Conservation (phyloP, 2,888 invertebrate species). For the Andrena bicolor region DNA sequence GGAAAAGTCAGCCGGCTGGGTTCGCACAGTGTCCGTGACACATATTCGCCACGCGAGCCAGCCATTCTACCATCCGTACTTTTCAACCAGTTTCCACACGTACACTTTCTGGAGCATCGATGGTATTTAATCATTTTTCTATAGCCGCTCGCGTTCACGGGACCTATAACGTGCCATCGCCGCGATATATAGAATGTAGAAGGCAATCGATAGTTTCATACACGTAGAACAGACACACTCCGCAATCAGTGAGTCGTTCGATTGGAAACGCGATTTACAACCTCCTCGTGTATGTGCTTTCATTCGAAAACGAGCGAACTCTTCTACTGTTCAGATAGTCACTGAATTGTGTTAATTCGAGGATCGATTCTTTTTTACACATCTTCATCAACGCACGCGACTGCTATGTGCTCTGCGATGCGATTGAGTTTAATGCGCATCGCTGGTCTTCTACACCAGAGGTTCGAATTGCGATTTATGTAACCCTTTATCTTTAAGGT, state of each 20-base stretch:
- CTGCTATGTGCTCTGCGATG: too few relatives aligned
- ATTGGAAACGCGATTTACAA: background rate
- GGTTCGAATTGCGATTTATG: too few relatives aligned
- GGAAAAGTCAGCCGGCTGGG: constrained; percentile 63
- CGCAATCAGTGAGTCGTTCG: background rate
- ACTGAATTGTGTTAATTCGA: background rate
- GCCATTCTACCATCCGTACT: constrained; percentile 37
- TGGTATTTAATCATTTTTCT: constrained; percentile 61
- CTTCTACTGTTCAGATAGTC: too few relatives aligned
- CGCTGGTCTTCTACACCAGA: too few relatives aligned
- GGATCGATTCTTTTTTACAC: background rate
- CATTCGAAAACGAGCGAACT: background rate
- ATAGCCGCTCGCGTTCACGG: constrained; percentile 6
- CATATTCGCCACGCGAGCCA: constrained; percentile 47
- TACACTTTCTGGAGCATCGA: constrained; percentile 61
- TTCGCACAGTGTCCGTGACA: constrained; percentile 63
- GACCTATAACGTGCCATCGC: constrained; percentile 7
- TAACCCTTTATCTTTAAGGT: too few relatives aligned
- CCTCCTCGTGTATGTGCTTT: constrained; percentile 7
- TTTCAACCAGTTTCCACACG: constrained; percentile 57
- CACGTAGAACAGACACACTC: constrained; percentile 20
- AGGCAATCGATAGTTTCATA: constrained; percentile 54
- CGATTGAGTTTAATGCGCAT: too few relatives aligned
- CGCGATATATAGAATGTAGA: constrained; percentile 16
- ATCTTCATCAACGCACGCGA: background rate